phyloP scores from a whole-genome alignment of 2,888 invertebrate genomes.

The Cheilosia vernalis region DNA sequence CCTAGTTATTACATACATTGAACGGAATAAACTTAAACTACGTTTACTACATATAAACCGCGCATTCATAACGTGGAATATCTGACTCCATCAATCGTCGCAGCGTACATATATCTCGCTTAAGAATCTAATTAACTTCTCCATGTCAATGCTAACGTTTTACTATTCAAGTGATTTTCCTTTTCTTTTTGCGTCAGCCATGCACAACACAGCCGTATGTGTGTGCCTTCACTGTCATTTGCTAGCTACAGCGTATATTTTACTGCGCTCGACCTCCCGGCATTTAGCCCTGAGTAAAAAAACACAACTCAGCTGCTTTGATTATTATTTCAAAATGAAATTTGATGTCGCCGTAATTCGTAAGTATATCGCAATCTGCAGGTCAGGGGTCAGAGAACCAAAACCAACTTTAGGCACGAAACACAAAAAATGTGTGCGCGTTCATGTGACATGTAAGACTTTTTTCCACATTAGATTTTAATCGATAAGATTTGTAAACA shows the following conservation, averaged over 20 bases:
- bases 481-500: too few relatives aligned
- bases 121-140: constrained; percentile 19
- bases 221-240: not conserved
- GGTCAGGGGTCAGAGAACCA: constrained; percentile 27
- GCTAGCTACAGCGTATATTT: constrained; percentile 4
- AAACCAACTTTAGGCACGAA: not conserved
- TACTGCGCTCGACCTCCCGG: constrained; percentile 38
- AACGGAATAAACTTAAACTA: too few relatives aligned
- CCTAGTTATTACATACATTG: too few relatives aligned
- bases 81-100: constrained; percentile 9
- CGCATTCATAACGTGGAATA: not conserved
- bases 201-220: not conserved
- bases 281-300: constrained; percentile 44
- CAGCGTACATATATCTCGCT: not conserved
- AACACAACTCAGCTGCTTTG: constrained; percentile 29
- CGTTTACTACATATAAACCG: too few relatives aligned
- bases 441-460: not conserved
- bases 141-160: constrained; percentile 25
- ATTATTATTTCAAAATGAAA: constrained; percentile 32
- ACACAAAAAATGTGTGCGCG: not conserved
- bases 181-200: constrained; percentile 17
- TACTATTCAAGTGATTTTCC: not conserved
- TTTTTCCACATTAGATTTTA: too few relatives aligned
- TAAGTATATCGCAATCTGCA: not conserved
- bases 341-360: constrained; percentile 2